Evolutionary conservation across 2,797 vertebrate species (phyloP).

Genomic region (Pseudomugil tenellus): DNA sequence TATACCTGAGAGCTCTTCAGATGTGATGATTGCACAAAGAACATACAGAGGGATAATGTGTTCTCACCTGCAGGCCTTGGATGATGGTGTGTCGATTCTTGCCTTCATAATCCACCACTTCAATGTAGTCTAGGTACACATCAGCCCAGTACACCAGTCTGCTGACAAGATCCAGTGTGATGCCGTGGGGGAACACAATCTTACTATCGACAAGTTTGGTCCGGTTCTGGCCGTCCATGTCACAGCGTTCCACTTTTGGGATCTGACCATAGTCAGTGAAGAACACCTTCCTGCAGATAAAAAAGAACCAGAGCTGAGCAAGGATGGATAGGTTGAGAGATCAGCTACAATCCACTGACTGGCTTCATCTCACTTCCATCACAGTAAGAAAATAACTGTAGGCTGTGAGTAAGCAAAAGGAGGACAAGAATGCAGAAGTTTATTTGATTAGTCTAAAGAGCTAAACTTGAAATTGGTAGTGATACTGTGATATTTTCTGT

Average conservation of each 20-base stretch:
- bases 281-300: conserved; percentile 88
- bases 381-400: background rate
- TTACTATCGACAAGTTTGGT: conserved; percentile 95
- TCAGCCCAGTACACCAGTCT: conserved; percentile 94
- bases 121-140: conserved; percentile 93
- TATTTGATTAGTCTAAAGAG: background rate
- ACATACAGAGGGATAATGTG: conserved; percentile 5
- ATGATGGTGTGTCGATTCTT: conserved; percentile 96
- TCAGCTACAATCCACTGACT: background rate
- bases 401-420: background rate
- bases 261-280: conserved; percentile 96
- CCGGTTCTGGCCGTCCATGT: conserved; percentile 95
- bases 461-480: background rate
- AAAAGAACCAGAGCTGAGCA: background rate
- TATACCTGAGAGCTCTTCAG: background rate
- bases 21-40: conserved; percentile 9
- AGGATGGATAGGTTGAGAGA: conserved; percentile 10
- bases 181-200: conserved; percentile 92
- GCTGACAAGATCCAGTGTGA: conserved; percentile 93
- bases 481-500: background rate
- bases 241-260: conserved; percentile 93
- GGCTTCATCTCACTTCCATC: conserved; percentile 1
- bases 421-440: background rate
- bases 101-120: conserved; percentile 94
- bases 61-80: conserved; percentile 93